These are phyloP conservation scores for Copsychus sechellarum DNA, from an alignment of 2,113 vertebrate genomes.

Conservation along the genomic window DNA sequence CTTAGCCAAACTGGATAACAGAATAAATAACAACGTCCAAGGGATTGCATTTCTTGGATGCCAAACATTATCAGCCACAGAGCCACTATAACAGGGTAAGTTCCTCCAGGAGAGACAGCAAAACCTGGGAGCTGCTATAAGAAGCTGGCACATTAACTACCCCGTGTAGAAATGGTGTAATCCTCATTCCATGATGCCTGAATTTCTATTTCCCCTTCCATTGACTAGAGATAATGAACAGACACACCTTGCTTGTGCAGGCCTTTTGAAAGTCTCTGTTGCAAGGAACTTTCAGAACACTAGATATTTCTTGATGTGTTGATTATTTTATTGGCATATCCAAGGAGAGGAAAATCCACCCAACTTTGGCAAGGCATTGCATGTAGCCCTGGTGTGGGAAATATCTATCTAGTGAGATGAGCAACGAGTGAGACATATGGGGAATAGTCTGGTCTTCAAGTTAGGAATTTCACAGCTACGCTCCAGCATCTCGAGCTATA, in stretches of 20 bases:
- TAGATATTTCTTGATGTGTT: background rate
- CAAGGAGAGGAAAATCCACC: background rate
- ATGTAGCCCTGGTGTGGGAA: background rate
- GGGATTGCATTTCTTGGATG: background rate
- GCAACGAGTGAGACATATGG: background rate
- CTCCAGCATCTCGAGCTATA: background rate
- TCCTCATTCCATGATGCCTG: background rate
- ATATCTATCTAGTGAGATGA: background rate
- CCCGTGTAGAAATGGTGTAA: background rate
- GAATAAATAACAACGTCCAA: background rate
- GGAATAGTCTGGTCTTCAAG: background rate
- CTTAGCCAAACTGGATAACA: background rate
- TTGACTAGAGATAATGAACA: background rate
- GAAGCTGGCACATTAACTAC: background rate
- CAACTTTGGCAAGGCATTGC: background rate
- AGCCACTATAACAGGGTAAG: background rate
- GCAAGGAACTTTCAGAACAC: background rate
- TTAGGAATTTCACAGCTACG: constrained; percentile 28
- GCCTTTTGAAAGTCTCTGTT: background rate
- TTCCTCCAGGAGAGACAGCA: background rate
- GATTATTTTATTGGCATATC: background rate
- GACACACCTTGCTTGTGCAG: background rate
- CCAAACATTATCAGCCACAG: background rate
- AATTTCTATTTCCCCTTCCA: background rate
- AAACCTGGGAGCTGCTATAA: background rate